Evolutionary conservation across 2,888 invertebrate genomes (phyloP).

Genomic region (Dynastes maya): DNA sequence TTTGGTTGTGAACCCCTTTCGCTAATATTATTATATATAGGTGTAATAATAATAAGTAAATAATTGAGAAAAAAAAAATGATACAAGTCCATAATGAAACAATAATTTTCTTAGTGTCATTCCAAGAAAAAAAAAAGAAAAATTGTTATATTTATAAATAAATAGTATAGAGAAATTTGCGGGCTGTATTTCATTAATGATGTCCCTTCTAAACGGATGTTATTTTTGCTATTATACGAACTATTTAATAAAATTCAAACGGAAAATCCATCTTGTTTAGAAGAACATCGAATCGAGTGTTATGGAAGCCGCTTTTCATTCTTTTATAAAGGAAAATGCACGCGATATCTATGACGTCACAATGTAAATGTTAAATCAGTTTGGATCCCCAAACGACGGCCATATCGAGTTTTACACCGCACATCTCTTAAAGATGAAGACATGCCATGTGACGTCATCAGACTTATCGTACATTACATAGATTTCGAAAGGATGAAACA

Average conservation of each 20-base stretch:
- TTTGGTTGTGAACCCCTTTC: slow-evolving; percentile 52
- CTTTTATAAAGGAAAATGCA: no score
- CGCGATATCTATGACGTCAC: no score
- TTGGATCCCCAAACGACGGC: no score
- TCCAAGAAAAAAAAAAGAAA: slow-evolving; percentile 61
- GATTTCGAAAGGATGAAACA: no score
- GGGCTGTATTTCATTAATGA: slow-evolving; percentile 61
- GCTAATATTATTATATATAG: slow-evolving; percentile 47
- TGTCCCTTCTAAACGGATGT: slow-evolving; percentile 23
- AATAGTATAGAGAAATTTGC: slow-evolving; percentile 62
- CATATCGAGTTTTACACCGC: no score
- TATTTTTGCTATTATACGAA: slow-evolving; percentile 19
- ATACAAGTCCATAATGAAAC: slow-evolving; percentile 65
- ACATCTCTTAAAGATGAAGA: no score
- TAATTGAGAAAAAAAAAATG: slow-evolving; percentile 35
- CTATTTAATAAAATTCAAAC: slow-evolving; percentile 47
- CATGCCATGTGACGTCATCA: no score
- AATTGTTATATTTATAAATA: slow-evolving; percentile 64
- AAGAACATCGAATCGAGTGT: not conserved
- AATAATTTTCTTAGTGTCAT: slow-evolving; percentile 69
- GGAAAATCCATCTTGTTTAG: slow-evolving; percentile 16
- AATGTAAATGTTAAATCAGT: no score
- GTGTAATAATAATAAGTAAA: slow-evolving; percentile 46
- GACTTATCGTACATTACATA: not conserved
- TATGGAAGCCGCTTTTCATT: not conserved